These are phyloP conservation scores for Conus betulinus DNA, from an alignment of 1,140 invertebrate species.

Conservation along the genomic window DNA sequence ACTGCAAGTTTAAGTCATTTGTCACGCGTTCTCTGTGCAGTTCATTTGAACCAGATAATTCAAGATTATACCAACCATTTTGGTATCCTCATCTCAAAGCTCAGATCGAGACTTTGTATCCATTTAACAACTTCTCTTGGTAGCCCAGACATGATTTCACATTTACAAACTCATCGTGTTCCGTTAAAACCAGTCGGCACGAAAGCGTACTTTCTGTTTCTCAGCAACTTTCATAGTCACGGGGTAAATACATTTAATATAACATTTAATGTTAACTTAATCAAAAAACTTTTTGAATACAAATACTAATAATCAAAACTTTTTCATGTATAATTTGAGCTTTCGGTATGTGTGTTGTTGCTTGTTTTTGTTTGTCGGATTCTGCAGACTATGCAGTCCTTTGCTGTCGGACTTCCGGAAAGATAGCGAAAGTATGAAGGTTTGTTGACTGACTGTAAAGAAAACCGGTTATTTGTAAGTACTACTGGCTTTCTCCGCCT, in stretches of 20 bases:
- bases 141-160: slow-evolving; percentile 68
- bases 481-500: too few relatives aligned
- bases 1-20: too few relatives aligned
- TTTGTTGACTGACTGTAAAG: too few relatives aligned
- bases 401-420: neutral
- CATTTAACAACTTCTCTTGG: slow-evolving; percentile 73
- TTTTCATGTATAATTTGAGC: too few relatives aligned
- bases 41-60: neutral
- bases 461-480: too few relatives aligned
- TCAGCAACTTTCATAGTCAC: neutral
- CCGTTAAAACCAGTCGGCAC: neutral
- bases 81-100: slow-evolving; percentile 71
- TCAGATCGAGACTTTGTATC: slow-evolving; percentile 74
- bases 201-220: slow-evolving; percentile 12
- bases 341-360: too few relatives aligned
- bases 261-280: too few relatives aligned
- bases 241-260: neutral
- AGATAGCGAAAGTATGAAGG: neutral
- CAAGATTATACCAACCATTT: slow-evolving; percentile 68
- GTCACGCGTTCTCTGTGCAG: too few relatives aligned
- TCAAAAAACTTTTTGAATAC: too few relatives aligned
- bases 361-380: too few relatives aligned
- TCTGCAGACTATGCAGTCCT: too few relatives aligned
- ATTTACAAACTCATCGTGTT: slow-evolving; percentile 19
- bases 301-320: too few relatives aligned